A percentile compares a stretch with the other conserved stretches of the same genome.
Evolutionary conservation across 2,113 vertebrate species (phyloP).

Genomic region (Zosterops hypoxanthus): DNA sequence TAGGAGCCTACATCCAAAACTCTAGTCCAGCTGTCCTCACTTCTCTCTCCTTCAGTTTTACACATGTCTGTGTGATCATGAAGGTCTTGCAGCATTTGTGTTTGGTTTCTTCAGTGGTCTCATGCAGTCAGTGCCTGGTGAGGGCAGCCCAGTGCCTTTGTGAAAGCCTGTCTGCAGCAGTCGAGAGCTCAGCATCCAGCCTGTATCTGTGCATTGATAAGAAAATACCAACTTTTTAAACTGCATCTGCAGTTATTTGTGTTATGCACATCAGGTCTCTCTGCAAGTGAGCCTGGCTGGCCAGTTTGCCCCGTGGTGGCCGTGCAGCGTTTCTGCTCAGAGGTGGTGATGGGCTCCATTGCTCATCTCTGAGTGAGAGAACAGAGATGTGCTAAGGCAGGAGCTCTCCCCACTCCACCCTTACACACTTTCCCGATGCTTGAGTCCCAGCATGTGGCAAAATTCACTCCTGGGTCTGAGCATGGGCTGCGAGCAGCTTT

Average conservation of each 20-base stretch:
- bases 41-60: not conserved
- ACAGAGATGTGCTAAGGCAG: not conserved
- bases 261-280: not conserved
- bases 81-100: not conserved
- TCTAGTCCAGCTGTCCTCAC: not conserved
- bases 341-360: not conserved
- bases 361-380: not conserved
- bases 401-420: not conserved
- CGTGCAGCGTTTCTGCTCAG: not conserved
- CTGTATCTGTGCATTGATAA: not conserved
- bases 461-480: not conserved
- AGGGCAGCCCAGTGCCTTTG: not conserved
- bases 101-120: not conserved
- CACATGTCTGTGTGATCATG: not conserved
- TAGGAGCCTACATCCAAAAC: not conserved
- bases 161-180: not conserved
- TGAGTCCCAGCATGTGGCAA: not conserved
- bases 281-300: not conserved
- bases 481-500: not conserved
- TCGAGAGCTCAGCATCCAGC: not conserved
- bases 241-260: not conserved
- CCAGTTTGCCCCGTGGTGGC: not conserved
- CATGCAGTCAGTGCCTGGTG: not conserved
- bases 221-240: not conserved
- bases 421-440: not conserved